Conservation (phyloP, 2,797 vertebrate genomes). For the Podarcis siculus region DNA sequence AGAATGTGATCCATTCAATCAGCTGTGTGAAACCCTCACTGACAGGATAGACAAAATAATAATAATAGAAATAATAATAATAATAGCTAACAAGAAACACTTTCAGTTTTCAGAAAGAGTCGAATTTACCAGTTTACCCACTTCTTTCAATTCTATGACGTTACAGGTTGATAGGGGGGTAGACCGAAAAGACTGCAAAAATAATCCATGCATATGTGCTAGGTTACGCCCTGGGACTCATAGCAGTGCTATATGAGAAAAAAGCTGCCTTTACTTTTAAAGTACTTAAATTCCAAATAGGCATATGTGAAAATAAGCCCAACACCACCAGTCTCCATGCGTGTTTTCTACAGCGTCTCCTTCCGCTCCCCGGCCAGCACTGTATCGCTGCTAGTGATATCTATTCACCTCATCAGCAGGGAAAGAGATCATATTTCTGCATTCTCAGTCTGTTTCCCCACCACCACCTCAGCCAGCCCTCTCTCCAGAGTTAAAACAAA, state of each 20-base stretch:
- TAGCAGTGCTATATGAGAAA: constrained; percentile 8
- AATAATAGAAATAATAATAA: neutral
- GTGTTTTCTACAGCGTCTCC: neutral
- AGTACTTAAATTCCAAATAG: neutral
- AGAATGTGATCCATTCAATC: neutral
- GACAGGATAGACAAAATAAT: neutral
- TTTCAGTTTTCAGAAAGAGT: neutral
- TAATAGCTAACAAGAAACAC: neutral
- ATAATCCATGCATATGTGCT: neutral
- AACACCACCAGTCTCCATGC: too few relatives aligned
- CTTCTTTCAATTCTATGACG: neutral
- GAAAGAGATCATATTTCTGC: constrained; percentile 4
- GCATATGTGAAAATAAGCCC: neutral
- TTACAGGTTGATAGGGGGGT: constrained; percentile 26
- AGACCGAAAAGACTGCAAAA: constrained; percentile 5
- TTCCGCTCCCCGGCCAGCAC: fast-evolving
- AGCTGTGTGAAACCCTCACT: neutral
- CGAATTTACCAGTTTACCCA: neutral
- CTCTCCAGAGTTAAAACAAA: neutral
- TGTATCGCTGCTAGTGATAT: neutral
- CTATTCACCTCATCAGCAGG: neutral
- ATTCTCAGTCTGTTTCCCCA: neutral
- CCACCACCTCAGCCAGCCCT: neutral
- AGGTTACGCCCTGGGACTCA: neutral
- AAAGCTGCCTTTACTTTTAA: neutral